A percentile compares a stretch with the other conserved stretches of the same genome.
phyloP scores from a whole-genome alignment of 2,113 vertebrate species.

The Hyla sarda region DNA sequence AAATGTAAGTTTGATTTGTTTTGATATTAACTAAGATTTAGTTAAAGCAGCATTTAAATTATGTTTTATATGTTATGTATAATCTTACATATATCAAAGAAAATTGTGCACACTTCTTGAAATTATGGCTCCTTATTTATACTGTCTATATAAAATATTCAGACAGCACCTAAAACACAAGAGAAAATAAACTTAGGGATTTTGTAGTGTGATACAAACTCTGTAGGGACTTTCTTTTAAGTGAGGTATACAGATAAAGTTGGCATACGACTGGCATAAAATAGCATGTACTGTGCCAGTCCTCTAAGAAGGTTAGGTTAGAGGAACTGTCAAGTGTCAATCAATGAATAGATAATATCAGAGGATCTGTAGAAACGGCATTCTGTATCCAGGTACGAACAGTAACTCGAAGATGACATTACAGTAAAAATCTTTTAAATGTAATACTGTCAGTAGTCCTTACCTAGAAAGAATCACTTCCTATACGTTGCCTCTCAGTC shows the following conservation, averaged over 20 bases:
- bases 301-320: neutral
- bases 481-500: neutral
- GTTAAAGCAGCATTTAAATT: neutral
- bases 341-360: slow-evolving; percentile 23
- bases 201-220: neutral
- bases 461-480: neutral
- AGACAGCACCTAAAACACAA: too few relatives aligned
- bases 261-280: neutral
- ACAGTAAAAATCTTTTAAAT: neutral
- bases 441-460: neutral
- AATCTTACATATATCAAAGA: neutral
- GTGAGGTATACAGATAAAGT: neutral
- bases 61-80: neutral
- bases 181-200: neutral
- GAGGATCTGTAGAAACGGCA: neutral
- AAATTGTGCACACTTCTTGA: neutral
- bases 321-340: neutral
- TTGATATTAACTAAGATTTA: slow-evolving; percentile 20
- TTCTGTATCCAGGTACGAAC: neutral
- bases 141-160: too few relatives aligned
- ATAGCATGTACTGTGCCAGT: neutral
- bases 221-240: neutral
- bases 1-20: slow-evolving; percentile 27
- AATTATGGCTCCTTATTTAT: neutral
- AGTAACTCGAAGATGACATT: slow-evolving; percentile 18